Percentiles rank a stretch among this genome's conserved stretches.
Evolutionary conservation across 2,888 invertebrate genomes (phyloP).

Genomic region (Hypolimnas misippus): DNA sequence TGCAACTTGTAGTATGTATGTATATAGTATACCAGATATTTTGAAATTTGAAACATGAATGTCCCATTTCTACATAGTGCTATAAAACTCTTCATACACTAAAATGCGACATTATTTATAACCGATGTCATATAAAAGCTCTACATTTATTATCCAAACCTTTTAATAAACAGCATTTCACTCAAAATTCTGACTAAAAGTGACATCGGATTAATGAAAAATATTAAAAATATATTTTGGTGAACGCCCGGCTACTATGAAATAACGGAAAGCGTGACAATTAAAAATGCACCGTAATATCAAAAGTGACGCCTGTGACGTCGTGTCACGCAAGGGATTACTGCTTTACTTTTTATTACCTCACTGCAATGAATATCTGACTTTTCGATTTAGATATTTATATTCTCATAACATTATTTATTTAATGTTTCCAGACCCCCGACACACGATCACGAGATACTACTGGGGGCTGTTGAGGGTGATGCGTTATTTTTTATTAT

Average conservation of each 20-base stretch:
- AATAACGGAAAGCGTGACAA: constrained; percentile 28
- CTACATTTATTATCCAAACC: constrained; percentile 2
- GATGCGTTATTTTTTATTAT: no score
- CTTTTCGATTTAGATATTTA: constrained; percentile 7
- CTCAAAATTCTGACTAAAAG: constrained; percentile 8
- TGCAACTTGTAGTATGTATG: no score
- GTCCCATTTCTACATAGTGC: no score
- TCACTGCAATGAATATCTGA: constrained; percentile 11
- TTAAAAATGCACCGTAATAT: constrained; percentile 36
- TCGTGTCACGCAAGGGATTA: constrained; percentile 31
- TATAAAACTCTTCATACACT: no score
- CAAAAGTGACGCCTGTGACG: constrained; percentile 26
- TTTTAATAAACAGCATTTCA: constrained; percentile 8
- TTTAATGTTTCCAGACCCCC: no score
- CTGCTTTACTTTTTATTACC: constrained; percentile 34
- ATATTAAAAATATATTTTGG: constrained; percentile 24
- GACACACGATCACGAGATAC: no score
- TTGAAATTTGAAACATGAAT: neutral
- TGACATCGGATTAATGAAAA: constrained; percentile 2
- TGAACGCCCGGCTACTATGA: constrained; percentile 18
- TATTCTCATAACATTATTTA: neutral
- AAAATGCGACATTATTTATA: neutral
- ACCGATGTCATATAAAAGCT: constrained; percentile 3
- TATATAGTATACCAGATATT: no score
- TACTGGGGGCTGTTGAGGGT: no score